These are phyloP conservation scores for Apamea crenata DNA, from an alignment of 2,888 invertebrate genomes.

Conservation along the genomic window DNA sequence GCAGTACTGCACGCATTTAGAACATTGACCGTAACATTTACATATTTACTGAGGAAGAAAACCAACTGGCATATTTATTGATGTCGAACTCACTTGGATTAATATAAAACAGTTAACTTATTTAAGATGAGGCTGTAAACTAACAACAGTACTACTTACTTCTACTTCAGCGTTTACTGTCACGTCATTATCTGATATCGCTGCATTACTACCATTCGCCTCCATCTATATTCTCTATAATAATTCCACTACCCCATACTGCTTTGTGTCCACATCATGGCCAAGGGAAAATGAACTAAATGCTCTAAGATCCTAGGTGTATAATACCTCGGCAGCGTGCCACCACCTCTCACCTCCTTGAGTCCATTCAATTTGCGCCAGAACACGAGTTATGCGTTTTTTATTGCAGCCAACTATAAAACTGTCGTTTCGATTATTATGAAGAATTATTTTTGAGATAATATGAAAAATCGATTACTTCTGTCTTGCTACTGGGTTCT, in stretches of 20 bases:
- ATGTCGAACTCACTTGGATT: conserved; percentile 38
- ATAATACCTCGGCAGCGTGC: conserved; percentile 53
- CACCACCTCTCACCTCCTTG: conserved; percentile 74
- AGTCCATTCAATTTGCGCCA: conserved; percentile 86
- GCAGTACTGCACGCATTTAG: conserved; percentile 38
- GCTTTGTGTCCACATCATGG: conserved; percentile 69
- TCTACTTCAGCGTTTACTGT: conserved; percentile 46
- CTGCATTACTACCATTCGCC: conserved; percentile 53
- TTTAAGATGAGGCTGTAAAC: conserved; percentile 45
- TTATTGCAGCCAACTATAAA: conserved; percentile 86
- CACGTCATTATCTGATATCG: conserved; percentile 62
- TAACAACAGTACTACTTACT: conserved; percentile 30
- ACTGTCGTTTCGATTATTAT: conserved; percentile 82
- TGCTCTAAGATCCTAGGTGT: conserved; percentile 58
- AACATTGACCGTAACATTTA: conserved; percentile 55
- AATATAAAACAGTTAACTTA: conserved; percentile 56
- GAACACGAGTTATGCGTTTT: conserved; percentile 86
- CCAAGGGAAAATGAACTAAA: conserved; percentile 71
- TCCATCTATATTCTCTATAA: conserved; percentile 58
- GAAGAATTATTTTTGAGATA: conserved; percentile 72
- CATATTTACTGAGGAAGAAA: conserved; percentile 59
- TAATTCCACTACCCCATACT: conserved; percentile 77
- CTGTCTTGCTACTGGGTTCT: conserved; percentile 16
- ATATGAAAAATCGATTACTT: conserved; percentile 56
- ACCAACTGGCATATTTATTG: conserved; percentile 54